Evolutionary conservation across 2,797 vertebrate genomes (phyloP), one percentile per base, ranked within the genome.

Genomic region (Amblyopsis hoosieri): DNA sequence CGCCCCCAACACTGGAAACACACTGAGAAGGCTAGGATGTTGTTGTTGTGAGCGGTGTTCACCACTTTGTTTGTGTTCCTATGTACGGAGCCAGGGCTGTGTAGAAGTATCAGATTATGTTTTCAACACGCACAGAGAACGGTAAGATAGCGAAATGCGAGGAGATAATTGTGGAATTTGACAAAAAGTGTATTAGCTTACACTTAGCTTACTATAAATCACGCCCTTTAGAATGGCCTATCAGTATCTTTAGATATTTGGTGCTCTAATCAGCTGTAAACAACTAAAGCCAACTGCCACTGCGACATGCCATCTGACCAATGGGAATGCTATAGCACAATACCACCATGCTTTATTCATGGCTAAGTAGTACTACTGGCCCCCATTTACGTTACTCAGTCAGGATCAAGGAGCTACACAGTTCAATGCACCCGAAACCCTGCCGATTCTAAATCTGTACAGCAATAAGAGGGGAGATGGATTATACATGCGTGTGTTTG

Each of bases 371-470:
- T 54, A 54, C 23, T 54, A 54, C 19, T 31, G 12, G 13, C 23
- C 52, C 12, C 52, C 52, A 52, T 15, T 14, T 11, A 52, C 14
- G 0, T 2, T 23, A 23, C 19, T 12, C 12, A 54, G 11, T 29
- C 7, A 54, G 52, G 52, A 29, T 53, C 12, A 12, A 19, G 14
- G 6, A 52, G 3, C 50, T 19, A 19, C 4, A 46, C 56, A 58
- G 42, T 23, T 9, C 11, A 46, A 58, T 47, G 45, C 56, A 58
- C 56, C 45, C 46, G 56, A 19, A 58, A 11, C 55, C 37, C 37
- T 10, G n/a, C 55, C 4, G 55, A 23, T 62, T 67, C 50, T 3
- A 62, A 53, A 71, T n/a, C 2, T 45, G 54, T 23, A 14, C 29
- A 48, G 59, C 63, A 51, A 54, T 37, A 6, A 2, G 29, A n/a